phyloP scores from a whole-genome alignment of 2,113 vertebrate species.

The Cinclus mexicanus region DNA sequence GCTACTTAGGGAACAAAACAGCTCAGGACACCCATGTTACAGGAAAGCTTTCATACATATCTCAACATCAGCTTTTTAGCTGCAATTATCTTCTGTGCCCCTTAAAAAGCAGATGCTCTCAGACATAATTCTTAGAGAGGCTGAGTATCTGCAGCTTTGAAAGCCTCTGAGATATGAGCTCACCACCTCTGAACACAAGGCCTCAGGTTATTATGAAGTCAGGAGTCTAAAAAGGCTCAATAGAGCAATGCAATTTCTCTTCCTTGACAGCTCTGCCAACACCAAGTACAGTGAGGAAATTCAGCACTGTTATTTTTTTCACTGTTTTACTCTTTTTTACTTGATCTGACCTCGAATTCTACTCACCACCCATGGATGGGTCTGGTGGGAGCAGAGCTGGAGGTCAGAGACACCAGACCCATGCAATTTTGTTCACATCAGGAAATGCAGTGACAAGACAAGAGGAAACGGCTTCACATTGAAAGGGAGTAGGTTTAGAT shows the following conservation, averaged over 20 bases:
- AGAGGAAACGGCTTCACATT: not conserved
- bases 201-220: not conserved
- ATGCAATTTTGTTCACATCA: not conserved
- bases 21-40: not conserved
- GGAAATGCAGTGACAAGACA: not conserved
- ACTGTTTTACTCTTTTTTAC: not conserved
- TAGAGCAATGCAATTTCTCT: not conserved
- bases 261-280: not conserved
- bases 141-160: not conserved
- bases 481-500: not conserved
- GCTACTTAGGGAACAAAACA: not conserved
- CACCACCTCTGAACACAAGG: not conserved
- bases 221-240: not conserved
- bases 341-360: not conserved
- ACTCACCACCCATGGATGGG: not conserved
- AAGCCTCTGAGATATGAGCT: constrained; percentile 1
- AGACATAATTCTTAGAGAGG: not conserved
- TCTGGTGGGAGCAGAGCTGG: not conserved
- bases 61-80: not conserved
- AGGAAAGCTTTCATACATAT: not conserved
- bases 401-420: not conserved
- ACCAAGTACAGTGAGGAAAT: not conserved
- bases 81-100: not conserved
- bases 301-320: fast-evolving
- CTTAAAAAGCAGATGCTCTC: not conserved